Percentiles rank a stretch among this genome's conserved stretches.
These are phyloP conservation scores for Hypotaenidia okinawae DNA, from an alignment of 2,797 vertebrate genomes.

Conservation along the genomic window DNA sequence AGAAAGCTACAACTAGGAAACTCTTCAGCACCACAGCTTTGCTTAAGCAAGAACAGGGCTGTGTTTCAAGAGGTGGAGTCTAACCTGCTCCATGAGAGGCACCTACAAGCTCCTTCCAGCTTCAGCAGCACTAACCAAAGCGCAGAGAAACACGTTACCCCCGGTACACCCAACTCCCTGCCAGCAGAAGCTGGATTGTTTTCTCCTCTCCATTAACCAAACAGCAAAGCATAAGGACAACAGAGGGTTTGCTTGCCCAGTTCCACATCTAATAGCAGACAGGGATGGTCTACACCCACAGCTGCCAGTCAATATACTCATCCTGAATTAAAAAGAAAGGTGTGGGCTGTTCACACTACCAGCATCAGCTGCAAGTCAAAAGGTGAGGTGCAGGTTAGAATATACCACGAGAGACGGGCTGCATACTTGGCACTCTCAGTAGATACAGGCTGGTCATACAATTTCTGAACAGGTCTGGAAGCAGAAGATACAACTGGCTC, in stretches of 20 bases:
- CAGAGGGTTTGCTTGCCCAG: neutral
- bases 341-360: neutral
- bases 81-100: neutral
- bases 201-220: neutral
- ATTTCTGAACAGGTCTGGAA: conserved; percentile 40
- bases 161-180: neutral
- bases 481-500: conserved; percentile 48
- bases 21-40: neutral
- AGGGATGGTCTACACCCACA: neutral
- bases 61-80: neutral
- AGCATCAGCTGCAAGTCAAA: neutral
- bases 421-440: conserved; percentile 71
- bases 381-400: neutral
- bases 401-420: conserved; percentile 20
- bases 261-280: rapidly evolving
- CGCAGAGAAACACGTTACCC: rapidly evolving
- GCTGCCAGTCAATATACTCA: neutral
- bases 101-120: neutral
- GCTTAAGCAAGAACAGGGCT: neutral
- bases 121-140: neutral
- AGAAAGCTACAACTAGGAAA: neutral
- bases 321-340: neutral
- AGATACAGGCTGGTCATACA: neutral
- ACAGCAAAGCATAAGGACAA: neutral
- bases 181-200: neutral